Percentiles rank a stretch among this genome's conserved stretches.
phyloP scores from a whole-genome alignment of 2,888 invertebrate genomes.

The Cerastis rubricosa region DNA sequence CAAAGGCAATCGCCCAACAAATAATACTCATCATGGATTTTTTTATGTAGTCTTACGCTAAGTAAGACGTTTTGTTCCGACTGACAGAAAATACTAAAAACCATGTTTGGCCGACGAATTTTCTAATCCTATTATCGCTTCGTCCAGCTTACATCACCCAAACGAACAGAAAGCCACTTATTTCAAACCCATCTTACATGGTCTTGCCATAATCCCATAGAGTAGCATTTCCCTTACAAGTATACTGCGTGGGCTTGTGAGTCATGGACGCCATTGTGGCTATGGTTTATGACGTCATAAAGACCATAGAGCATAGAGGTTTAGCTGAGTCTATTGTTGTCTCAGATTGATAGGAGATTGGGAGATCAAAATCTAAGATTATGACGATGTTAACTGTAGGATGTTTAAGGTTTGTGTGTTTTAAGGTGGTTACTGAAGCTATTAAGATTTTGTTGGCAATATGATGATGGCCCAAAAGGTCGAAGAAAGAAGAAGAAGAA shows the following conservation, averaged over 20 bases:
- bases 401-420: not conserved
- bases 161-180: slow-evolving; percentile 21
- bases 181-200: slow-evolving; percentile 2
- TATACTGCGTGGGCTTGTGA: slow-evolving; percentile 45
- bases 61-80: not conserved
- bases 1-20: not conserved
- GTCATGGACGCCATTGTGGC: slow-evolving; percentile 51
- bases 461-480: not conserved
- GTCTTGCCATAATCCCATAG: slow-evolving; percentile 28
- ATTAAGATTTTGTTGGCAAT: not conserved
- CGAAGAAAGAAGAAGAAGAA: too few species aligned
- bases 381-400: slow-evolving; percentile 7
- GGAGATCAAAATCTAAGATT: slow-evolving; percentile 45
- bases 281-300: slow-evolving; percentile 62
- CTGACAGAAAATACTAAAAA: not conserved
- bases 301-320: slow-evolving; percentile 34
- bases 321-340: slow-evolving; percentile 46
- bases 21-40: not conserved
- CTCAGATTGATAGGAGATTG: slow-evolving; percentile 51
- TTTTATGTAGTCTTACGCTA: not conserved
- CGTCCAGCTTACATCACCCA: slow-evolving; percentile 4
- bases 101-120: not conserved
- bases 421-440: not conserved
- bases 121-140: not conserved
- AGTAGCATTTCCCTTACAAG: slow-evolving; percentile 40